Conservation (phyloP, 2,113 vertebrate species). For the Pangasianodon gigas region DNA sequence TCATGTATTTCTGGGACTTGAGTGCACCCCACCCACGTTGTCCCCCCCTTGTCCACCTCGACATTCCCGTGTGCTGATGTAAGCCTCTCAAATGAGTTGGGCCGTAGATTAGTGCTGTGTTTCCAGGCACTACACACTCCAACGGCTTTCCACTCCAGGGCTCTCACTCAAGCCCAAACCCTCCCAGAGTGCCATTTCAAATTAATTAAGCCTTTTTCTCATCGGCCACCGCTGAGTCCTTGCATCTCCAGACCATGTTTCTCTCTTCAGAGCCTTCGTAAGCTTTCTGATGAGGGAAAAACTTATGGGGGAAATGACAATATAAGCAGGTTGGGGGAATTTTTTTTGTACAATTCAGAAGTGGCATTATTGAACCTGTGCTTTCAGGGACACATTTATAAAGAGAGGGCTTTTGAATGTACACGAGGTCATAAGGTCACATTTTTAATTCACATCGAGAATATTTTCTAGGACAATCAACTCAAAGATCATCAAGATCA, state of each 20-base stretch:
- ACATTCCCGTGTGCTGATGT: slow-evolving; percentile 90
- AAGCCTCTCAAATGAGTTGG: slow-evolving; percentile 88
- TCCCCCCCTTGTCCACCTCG: slow-evolving; percentile 72
- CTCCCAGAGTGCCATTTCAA: slow-evolving; percentile 94
- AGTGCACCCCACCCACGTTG: slow-evolving; percentile 28
- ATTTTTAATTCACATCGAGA: not conserved
- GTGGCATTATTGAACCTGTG: slow-evolving; percentile 5
- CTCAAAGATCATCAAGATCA: not conserved
- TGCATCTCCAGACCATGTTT: slow-evolving; percentile 60
- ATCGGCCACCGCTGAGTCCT: slow-evolving; percentile 75
- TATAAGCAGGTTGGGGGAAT: not conserved
- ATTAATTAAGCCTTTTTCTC: slow-evolving; percentile 94
- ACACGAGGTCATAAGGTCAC: not conserved
- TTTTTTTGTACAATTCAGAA: not conserved
- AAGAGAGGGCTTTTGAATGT: not conserved
- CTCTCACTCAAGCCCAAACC: slow-evolving; percentile 82
- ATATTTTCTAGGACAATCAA: slow-evolving; percentile 6
- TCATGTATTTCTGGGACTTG: slow-evolving; percentile 36
- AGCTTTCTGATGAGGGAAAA: slow-evolving; percentile 24
- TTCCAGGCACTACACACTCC: slow-evolving; percentile 87
- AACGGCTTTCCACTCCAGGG: slow-evolving; percentile 92
- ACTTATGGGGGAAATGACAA: slow-evolving; percentile 16
- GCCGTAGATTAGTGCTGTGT: slow-evolving; percentile 82
- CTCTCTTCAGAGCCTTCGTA: slow-evolving; percentile 48
- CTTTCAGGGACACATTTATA: not conserved